Conservation (phyloP, 2,113 vertebrate genomes). For the Serinus canaria region DNA sequence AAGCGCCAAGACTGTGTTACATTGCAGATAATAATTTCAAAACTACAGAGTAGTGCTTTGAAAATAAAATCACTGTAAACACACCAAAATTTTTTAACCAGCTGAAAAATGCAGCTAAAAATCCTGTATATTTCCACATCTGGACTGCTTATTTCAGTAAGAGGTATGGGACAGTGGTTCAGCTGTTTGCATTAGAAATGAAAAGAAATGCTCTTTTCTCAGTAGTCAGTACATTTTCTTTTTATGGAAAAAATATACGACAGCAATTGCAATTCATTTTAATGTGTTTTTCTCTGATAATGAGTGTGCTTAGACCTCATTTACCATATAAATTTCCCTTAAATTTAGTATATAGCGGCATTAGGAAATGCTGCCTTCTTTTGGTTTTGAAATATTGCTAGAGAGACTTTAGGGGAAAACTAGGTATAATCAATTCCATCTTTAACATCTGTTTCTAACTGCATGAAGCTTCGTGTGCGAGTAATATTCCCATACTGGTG, state of each 20-base stretch:
- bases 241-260: not conserved
- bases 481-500: not conserved
- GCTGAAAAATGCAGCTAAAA: not conserved
- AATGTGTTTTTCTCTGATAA: not conserved
- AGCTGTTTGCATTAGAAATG: not conserved
- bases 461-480: not conserved
- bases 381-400: not conserved
- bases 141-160: not conserved
- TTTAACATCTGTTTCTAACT: slow-evolving; percentile 49
- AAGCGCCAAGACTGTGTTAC: not conserved
- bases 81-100: not conserved
- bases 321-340: not conserved
- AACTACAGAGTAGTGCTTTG: not conserved
- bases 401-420: not conserved
- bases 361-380: not conserved
- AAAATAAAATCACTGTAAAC: not conserved
- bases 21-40: not conserved
- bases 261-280: not conserved
- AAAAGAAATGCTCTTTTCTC: not conserved
- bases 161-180: not conserved
- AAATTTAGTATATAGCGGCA: not conserved
- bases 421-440: slow-evolving; percentile 19
- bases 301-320: not conserved
- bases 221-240: not conserved
- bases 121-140: not conserved